Conservation (phyloP, 2,888 invertebrate genomes). For the Rotaria sp. region DNA sequence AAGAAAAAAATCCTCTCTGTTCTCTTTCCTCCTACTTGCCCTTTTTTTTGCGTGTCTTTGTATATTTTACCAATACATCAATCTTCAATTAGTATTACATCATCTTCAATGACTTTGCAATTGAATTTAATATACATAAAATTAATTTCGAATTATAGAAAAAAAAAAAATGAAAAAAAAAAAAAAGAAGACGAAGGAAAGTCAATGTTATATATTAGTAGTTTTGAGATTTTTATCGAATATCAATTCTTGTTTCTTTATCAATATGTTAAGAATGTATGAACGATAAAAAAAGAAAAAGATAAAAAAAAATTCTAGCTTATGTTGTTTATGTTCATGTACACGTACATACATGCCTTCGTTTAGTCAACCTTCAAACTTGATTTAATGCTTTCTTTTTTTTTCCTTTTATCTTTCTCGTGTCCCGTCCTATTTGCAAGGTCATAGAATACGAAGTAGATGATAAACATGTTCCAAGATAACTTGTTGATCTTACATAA, state of each 20-base stretch:
- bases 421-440: not conserved
- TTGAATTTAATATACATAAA: conserved; percentile 24
- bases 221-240: not conserved
- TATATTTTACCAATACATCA: conserved; percentile 10
- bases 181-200: not conserved
- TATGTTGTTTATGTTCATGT: conserved; percentile 8
- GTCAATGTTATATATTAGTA: not conserved
- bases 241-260: not conserved
- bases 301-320: not conserved
- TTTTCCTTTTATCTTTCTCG: not conserved
- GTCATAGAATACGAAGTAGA: not conserved
- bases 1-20: not conserved
- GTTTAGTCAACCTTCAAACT: conserved; percentile 7
- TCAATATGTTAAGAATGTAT: not conserved
- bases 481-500: conserved; percentile 19
- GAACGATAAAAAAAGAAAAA: not conserved
- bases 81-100: conserved; percentile 22
- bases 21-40: not conserved
- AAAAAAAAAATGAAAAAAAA: not conserved
- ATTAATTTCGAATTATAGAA: not conserved
- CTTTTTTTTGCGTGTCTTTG: not conserved
- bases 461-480: conserved; percentile 14
- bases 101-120: conserved; percentile 12
- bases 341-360: not conserved
- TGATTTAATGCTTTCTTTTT: conserved; percentile 8